Evolutionary conservation across 2,797 vertebrate species (phyloP).

Genomic region (Antennarius maculatus): DNA sequence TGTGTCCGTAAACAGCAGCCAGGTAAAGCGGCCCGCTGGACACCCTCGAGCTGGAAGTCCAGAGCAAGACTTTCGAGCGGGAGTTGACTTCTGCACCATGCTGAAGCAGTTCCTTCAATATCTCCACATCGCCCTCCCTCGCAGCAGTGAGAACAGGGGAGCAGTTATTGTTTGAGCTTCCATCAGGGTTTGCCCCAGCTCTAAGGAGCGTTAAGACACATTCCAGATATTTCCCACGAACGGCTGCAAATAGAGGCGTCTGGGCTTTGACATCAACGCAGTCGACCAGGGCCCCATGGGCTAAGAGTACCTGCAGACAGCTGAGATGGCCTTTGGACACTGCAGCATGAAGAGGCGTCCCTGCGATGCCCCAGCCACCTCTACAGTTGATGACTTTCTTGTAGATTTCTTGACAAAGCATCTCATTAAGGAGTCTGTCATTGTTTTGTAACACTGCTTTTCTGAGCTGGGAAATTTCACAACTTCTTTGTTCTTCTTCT

Average conservation of each 20-base stretch:
- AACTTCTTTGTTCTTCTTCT: constrained; percentile 72
- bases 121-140: constrained; percentile 83
- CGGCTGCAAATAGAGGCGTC: constrained; percentile 91
- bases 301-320: constrained; percentile 88
- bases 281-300: constrained; percentile 89
- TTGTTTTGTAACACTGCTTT: constrained; percentile 84
- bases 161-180: constrained; percentile 89
- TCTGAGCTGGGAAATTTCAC: constrained; percentile 84
- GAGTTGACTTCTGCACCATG: constrained; percentile 88
- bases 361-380: constrained; percentile 91
- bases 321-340: constrained; percentile 83
- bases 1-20: constrained; percentile 88
- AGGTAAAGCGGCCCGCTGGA: constrained; percentile 93
- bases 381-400: constrained; percentile 86
- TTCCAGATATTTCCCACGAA: constrained; percentile 88
- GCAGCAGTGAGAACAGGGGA: constrained; percentile 90
- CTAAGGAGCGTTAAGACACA: constrained; percentile 87
- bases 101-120: constrained; percentile 85
- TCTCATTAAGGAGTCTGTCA: constrained; percentile 77
- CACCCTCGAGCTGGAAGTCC: constrained; percentile 83
- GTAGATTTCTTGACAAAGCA: constrained; percentile 88
- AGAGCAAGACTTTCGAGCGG: constrained; percentile 83
- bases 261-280: constrained; percentile 92
- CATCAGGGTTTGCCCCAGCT: constrained; percentile 87
- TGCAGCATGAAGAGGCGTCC: constrained; percentile 88